Percentiles rank a stretch among this genome's conserved stretches.
Conservation (phyloP, 2,797 vertebrate species). For the Muraenolepis orangiensis region DNA sequence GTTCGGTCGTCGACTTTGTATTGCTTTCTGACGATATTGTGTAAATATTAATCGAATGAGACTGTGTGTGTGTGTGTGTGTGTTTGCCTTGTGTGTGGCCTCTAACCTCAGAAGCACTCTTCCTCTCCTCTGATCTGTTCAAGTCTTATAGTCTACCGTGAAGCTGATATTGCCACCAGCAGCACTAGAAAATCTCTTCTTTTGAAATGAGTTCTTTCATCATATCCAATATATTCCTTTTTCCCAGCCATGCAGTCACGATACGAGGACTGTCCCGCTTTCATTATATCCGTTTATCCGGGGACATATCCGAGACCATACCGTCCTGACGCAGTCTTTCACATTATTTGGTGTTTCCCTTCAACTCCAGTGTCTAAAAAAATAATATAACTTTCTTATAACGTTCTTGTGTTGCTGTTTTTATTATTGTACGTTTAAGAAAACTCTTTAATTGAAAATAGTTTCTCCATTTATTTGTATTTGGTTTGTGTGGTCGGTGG, state of each 20-base stretch:
- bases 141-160: conserved; percentile 3
- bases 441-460: background rate
- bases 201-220: conserved; percentile 2
- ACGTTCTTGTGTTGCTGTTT: background rate
- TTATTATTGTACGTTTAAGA: background rate
- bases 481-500: background rate
- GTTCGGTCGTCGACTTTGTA: background rate
- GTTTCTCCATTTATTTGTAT: background rate
- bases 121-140: conserved; percentile 4
- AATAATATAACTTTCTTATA: background rate
- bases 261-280: background rate
- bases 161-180: conserved; percentile 9
- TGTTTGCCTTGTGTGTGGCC: background rate
- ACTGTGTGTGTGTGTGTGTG: background rate
- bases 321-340: background rate
- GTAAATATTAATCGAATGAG: background rate
- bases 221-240: background rate
- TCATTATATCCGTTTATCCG: background rate
- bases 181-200: background rate
- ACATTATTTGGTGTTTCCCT: background rate
- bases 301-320: background rate
- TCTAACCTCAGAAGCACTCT: background rate
- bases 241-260: background rate
- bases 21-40: background rate
- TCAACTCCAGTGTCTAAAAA: background rate